A percentile compares a stretch with the other conserved stretches of the same genome.
These are phyloP conservation scores for Acanthosoma haemorrhoidale DNA, from an alignment of 2,888 invertebrate genomes.

Conservation along the genomic window DNA sequence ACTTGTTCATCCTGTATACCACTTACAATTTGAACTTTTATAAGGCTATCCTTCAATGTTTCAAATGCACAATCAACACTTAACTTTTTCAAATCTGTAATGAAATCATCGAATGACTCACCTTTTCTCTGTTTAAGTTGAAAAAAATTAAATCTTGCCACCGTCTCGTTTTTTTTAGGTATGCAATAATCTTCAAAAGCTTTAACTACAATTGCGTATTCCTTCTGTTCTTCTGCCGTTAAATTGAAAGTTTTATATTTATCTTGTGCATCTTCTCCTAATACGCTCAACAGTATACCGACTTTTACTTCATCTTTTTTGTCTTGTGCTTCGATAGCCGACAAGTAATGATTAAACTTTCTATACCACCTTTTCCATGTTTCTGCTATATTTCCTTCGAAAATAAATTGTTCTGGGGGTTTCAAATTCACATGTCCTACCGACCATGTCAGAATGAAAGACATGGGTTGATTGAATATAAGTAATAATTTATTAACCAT, in stretches of 20 bases:
- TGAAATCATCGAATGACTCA: constrained; percentile 33
- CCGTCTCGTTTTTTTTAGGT: constrained; percentile 35
- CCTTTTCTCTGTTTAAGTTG: constrained; percentile 23
- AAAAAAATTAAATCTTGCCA: constrained; percentile 35
- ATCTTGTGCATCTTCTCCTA: constrained; percentile 5
- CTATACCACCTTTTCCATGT: no score
- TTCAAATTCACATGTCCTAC: no score
- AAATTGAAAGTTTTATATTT: neutral
- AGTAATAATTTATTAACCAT: no score
- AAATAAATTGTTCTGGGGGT: no score
- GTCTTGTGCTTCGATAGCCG: constrained; percentile 20
- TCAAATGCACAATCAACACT: constrained; percentile 35
- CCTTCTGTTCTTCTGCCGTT: neutral
- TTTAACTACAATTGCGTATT: constrained; percentile 16
- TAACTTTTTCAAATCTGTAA: constrained; percentile 24
- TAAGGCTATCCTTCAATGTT: constrained; percentile 31
- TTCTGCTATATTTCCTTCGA: no score
- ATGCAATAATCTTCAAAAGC: constrained; percentile 32
- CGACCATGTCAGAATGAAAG: no score
- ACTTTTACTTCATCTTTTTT: constrained; percentile 28
- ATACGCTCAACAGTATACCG: constrained; percentile 12
- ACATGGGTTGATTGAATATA: no score
- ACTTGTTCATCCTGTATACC: constrained; percentile 1
- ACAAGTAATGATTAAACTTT: no score
- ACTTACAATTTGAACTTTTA: constrained; percentile 30